These are phyloP conservation scores for Bombyx huttoni DNA, from an alignment of 2,888 invertebrate genomes.

Conservation along the genomic window DNA sequence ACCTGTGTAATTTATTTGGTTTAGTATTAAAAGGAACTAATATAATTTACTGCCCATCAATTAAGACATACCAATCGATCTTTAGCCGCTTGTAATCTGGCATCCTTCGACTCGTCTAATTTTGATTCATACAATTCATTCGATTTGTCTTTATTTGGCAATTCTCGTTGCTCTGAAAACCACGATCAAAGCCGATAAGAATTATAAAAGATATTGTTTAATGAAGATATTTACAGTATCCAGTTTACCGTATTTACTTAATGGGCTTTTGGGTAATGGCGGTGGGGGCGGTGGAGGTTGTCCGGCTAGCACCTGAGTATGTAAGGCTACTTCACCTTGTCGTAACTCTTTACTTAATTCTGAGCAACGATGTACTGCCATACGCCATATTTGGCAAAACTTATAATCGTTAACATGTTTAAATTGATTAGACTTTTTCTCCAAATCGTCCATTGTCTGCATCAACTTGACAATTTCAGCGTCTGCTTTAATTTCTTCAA, in stretches of 20 bases:
- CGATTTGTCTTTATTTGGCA: conserved; percentile 4
- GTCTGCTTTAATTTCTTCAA: conserved; percentile 77
- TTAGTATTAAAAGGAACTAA: no score
- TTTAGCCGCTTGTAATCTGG: conserved; percentile 21
- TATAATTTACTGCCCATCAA: neutral
- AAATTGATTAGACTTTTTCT: conserved; percentile 79
- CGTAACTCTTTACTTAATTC: conserved; percentile 34
- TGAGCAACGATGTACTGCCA: conserved; percentile 38
- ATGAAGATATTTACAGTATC: neutral
- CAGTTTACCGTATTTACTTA: conserved; percentile 33
- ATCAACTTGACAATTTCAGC: conserved; percentile 79
- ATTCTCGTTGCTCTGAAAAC: conserved; percentile 20
- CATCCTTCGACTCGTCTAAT: conserved; percentile 13
- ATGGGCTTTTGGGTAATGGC: conserved; percentile 38
- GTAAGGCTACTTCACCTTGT: conserved; percentile 47
- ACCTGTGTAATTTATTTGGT: conserved; percentile 28
- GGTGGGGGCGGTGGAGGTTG: conserved; percentile 47
- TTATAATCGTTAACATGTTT: conserved; percentile 76
- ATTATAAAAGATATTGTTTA: neutral
- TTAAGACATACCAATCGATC: conserved; percentile 26
- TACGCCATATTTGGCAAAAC: conserved; percentile 65
- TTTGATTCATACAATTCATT: conserved; percentile 6
- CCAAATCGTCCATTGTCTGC: conserved; percentile 76
- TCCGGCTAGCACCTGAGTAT: conserved; percentile 55
- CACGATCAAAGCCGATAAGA: neutral